Percentiles rank a stretch among this genome's conserved stretches.
Evolutionary conservation across 2,797 vertebrate genomes (phyloP).

Genomic region (Diplodus puntazzo): DNA sequence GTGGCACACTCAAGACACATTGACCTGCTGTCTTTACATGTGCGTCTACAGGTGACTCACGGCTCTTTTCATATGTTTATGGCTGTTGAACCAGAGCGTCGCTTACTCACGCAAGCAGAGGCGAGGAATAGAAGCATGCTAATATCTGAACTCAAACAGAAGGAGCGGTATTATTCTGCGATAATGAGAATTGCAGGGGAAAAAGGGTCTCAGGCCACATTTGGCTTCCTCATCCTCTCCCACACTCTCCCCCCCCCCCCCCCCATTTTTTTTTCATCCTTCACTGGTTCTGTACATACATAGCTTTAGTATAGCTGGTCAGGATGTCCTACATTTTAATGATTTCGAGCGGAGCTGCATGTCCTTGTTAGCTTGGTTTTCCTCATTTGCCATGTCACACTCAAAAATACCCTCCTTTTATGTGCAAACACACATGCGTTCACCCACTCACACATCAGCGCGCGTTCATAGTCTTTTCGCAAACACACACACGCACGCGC

Average conservation of each 20-base stretch:
- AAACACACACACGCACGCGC: constrained; percentile 47
- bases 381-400: constrained; percentile 86
- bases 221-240: constrained; percentile 53
- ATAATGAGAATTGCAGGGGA: constrained; percentile 72
- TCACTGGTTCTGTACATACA: constrained; percentile 73
- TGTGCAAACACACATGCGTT: constrained; percentile 71
- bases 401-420: constrained; percentile 84
- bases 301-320: constrained; percentile 64
- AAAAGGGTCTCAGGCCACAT: constrained; percentile 63
- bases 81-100: constrained; percentile 23
- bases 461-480: constrained; percentile 69
- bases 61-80: constrained; percentile 12
- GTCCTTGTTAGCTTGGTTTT: constrained; percentile 87
- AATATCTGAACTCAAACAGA: constrained; percentile 45
- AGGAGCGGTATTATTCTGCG: constrained; percentile 48
- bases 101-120: constrained; percentile 17
- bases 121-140: constrained; percentile 37
- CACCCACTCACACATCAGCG: constrained; percentile 54
- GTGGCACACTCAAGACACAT: background rate
- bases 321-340: constrained; percentile 86
- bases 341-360: constrained; percentile 80
- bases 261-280: constrained; percentile 37
- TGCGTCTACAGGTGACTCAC: constrained; percentile 16
- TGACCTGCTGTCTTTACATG: constrained; percentile 1
- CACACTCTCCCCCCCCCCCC: constrained; percentile 25